Base-by-base conservation (phyloP, 2,113 vertebrate genomes). In the Saccopteryx leptura region DNA sequence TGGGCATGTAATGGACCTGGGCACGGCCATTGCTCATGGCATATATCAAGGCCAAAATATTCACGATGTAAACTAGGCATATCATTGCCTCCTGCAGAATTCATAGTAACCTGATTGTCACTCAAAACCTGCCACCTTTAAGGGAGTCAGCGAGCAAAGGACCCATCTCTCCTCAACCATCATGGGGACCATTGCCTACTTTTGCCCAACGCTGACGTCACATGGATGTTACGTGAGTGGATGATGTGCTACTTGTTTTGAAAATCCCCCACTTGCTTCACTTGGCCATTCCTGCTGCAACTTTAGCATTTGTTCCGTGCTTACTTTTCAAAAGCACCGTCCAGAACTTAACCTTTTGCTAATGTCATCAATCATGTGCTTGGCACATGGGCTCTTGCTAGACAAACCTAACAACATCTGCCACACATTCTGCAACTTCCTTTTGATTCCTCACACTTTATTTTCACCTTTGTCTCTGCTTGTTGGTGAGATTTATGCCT, bases 361-460 rank as follows among this genome's bases (percentile, higher is more conserved):
- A 95, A 95, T 94, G 98, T 96, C 95, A 96, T 68, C 56, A 50
- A 94, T 98, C 84, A 81, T 91, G 94, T 75, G 93, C 96, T 98
- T 98, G 97, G 97, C 98, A 98, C 98, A 85, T 89, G 96, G 93
- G 74, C 93, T 97, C 39, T 94, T 94, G 98, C 98, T 97, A 98
- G 98, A 98, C 98, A 98, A 98, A 98, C 97, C 97, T 97, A 97
- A 98, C 98, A 98, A 98, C 98, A 98, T 98, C 98, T 98, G 98
- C 97, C 98, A 89, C 0, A 60, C 96, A 97, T 97, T 98, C 98
- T 98, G 92, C 96, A 98, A 98, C 98, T 98, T 98, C 98, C 98
- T 98, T 98, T 98, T 91, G 98, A 98, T 98, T 97, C 97, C 96
- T 98, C 75, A 0, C 98, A 98, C 98, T 98, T 98, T 98, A 89